Evolutionary conservation across 2,888 invertebrate species (phyloP), one percentile per base, ranked within the genome.

Genomic region (Acronicta aceris): DNA sequence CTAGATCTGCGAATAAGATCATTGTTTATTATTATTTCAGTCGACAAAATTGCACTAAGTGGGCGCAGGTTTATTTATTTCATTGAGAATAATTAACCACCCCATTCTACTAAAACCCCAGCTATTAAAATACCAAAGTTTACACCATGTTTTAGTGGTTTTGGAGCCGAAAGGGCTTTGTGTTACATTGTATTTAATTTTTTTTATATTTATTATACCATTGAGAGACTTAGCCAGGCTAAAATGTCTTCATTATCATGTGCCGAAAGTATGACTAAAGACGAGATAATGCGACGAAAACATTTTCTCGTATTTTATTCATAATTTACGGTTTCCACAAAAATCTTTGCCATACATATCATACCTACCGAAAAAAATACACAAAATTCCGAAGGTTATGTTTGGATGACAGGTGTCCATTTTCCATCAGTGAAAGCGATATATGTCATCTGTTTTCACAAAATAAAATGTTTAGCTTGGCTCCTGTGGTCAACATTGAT

Each of bases 391-490:
- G 40, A 48, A 10, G 40, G 13, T 41, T 51, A 15, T 36, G 30
- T 10, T 25, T 40, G 8, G 21, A 47, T 51, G 40, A 36, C 55
- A 58, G 36, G 51, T 61, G 46, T 50, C 42, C 21, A 42, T 66
- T 67, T 57, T 52, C 51, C 43, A 73, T 67, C 47, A 58, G 42
- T 54, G 59, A 43, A 74, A 65, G 25, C 12, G 38, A 64, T 60
- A n/a, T n/a, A 65, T 63, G 46, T 48, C 47, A n/a, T 12, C 42
- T 25, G 58, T 17, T 68, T 71, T 45, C 16, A 43, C 36, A 17
- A 55, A 59, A 59, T 13, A 47, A 57, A 67, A 59, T 73, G 65
- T 73, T 76, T 71, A 53, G 63, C 46, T 69, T 76, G 71, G 71
- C 68, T 58, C 21, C 43, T n/a, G 47, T n/a, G 59, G n/a, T 10